phyloP scores from a whole-genome alignment of 2,888 invertebrate genomes.

The Scrobipalpa costella region DNA sequence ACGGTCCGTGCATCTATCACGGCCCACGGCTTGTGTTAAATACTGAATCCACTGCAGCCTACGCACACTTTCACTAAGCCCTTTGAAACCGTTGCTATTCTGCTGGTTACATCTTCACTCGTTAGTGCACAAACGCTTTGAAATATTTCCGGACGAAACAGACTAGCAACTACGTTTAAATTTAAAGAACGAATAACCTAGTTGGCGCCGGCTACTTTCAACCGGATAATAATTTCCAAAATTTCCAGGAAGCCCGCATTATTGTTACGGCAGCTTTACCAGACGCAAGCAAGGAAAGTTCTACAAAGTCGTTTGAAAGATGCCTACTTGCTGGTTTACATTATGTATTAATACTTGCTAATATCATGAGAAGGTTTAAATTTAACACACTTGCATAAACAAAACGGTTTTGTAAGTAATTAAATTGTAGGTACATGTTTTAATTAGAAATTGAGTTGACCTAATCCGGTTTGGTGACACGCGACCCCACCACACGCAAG shows the following conservation, averaged over 20 bases:
- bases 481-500: slow-evolving; percentile 43
- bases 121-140: background rate
- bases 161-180: background rate
- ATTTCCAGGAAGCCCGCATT: slow-evolving; percentile 17
- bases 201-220: background rate
- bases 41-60: slow-evolving; percentile 39
- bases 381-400: slow-evolving; percentile 24
- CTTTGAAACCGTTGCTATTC: slow-evolving; percentile 28
- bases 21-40: slow-evolving; percentile 45
- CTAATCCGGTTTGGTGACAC: slow-evolving; percentile 47
- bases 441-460: slow-evolving; percentile 44
- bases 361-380: slow-evolving; percentile 14
- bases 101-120: slow-evolving; percentile 14
- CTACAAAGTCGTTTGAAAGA: slow-evolving; percentile 20
- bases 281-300: slow-evolving; percentile 18
- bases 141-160: background rate
- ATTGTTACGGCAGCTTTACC: slow-evolving; percentile 18
- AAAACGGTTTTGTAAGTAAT: slow-evolving; percentile 28
- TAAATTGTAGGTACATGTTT: slow-evolving; percentile 37
- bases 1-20: slow-evolving; percentile 50
- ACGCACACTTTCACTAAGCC: slow-evolving; percentile 51
- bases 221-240: background rate
- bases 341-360: slow-evolving; percentile 19
- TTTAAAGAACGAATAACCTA: slow-evolving; percentile 2
- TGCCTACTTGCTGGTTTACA: slow-evolving; percentile 19